Evolutionary conservation across 1,140 invertebrate genomes (phyloP), one percentile per base, ranked within the genome.

Genomic region (Drosophila pallidifrons): DNA sequence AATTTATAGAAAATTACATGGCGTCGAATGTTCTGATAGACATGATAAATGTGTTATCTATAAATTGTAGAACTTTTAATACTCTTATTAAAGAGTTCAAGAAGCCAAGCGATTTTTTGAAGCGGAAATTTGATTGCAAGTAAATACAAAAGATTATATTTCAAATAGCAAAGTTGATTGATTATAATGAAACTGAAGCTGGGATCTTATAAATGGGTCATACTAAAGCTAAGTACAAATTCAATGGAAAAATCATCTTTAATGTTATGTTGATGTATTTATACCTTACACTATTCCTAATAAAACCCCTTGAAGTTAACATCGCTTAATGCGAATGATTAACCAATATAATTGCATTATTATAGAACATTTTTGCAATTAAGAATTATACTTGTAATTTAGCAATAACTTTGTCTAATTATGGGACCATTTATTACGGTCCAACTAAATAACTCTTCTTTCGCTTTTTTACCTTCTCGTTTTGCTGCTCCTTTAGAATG

Each of bases 401-500:
- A 35, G 35, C 35, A 35, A 8, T 35, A 2, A 35, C 35, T 8
- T 7, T 0, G 35, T 35, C 35, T 35, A 35, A 35, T 35, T 7
- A 35, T 35, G 0, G 1, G 30, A 32, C 5, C 5, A 8, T 35
- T 35, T 8, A 43, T 43, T 4, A 43, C 4, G n/a, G n/a, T 49
- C 25, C 3, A 11, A 5, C 20, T 51, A 8, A 16, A n/a, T 20
- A 11, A 28, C 8, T n/a, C n/a, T n/a, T 13, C 6, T 35, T 30
- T 15, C 7, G n/a, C 3, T 25, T 25, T 25, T 32, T 54, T 87
- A 87, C 83, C 82, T 87, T 88, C 61, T 82, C 83, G 32, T 46
- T 87, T 74, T 89, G 82, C 73, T 92, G 91, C 59, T 92, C 91
- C 70, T 92, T 92, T 0, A 91, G 79, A 30, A 92, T 91, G 13